phyloP scores from a whole-genome alignment of 1,140 invertebrate species.

The Pantala flavescens region DNA sequence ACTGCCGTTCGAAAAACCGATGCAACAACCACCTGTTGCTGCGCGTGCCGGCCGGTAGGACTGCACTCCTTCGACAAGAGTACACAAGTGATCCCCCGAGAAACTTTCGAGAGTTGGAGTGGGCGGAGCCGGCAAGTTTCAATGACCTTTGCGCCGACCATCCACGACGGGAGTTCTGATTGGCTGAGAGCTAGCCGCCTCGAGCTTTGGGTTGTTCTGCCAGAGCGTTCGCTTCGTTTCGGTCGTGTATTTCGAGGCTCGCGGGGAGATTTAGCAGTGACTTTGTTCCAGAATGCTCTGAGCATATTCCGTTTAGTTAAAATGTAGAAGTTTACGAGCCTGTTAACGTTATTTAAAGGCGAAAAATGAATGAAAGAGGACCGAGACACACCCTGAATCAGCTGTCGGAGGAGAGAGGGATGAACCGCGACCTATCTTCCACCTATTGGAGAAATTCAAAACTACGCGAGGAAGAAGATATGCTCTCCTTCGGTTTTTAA shows the following conservation, averaged over 20 bases:
- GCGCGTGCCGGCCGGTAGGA: background rate
- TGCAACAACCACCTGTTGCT: too few relatives aligned
- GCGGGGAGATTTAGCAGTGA: too few relatives aligned
- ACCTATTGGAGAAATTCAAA: background rate
- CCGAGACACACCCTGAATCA: background rate
- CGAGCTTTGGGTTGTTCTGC: background rate
- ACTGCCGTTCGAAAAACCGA: too few relatives aligned
- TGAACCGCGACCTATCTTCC: background rate
- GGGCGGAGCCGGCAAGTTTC: background rate
- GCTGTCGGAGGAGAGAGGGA: background rate
- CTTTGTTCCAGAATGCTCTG: too few relatives aligned
- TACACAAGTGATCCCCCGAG: background rate
- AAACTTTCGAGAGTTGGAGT: background rate
- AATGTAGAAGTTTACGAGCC: too few relatives aligned
- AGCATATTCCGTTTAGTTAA: too few relatives aligned
- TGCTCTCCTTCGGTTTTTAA: too few relatives aligned
- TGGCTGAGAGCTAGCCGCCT: background rate
- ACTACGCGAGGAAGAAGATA: too few relatives aligned
- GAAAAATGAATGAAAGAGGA: too few relatives aligned
- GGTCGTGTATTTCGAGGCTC: too few relatives aligned
- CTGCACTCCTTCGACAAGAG: background rate
- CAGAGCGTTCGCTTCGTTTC: background rate
- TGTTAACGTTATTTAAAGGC: too few relatives aligned
- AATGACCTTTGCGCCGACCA: slow-evolving; percentile 7
- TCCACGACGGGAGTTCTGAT: background rate